phyloP scores from a whole-genome alignment of 2,113 vertebrate genomes.

The Barbus barbus region DNA sequence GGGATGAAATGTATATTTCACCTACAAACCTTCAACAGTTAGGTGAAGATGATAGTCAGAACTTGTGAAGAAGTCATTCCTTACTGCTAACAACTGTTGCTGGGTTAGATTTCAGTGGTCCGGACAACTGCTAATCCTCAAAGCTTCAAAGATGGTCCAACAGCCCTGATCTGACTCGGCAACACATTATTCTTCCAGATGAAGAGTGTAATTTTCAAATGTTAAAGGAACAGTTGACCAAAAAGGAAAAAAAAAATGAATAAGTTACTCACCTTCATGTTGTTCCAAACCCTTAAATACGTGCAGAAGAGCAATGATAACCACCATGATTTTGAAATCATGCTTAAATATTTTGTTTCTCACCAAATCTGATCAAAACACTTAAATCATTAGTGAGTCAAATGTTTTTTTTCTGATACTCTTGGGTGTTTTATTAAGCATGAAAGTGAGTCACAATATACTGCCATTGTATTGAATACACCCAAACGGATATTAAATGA shows the following conservation, averaged over 20 bases:
- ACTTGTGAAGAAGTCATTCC: background rate
- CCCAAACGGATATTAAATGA: background rate
- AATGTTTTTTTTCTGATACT: background rate
- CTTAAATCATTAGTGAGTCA: background rate
- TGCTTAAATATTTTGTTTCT: background rate
- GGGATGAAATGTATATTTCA: background rate
- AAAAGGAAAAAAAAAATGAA: too few relatives aligned
- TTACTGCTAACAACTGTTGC: background rate
- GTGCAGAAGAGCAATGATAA: background rate
- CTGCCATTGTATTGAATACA: background rate
- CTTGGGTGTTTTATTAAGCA: background rate
- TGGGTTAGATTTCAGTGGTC: too few relatives aligned
- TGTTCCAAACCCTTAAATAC: background rate
- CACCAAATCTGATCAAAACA: background rate
- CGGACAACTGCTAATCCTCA: background rate
- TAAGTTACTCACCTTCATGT: background rate
- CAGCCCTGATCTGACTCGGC: too few relatives aligned
- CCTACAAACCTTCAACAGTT: background rate
- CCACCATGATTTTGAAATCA: background rate
- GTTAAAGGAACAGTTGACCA: background rate
- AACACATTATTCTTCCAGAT: too few relatives aligned
- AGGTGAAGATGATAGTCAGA: too few relatives aligned
- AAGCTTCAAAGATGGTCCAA: background rate
- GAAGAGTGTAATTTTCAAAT: background rate
- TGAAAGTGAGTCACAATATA: background rate